phyloP scores from a whole-genome alignment of 2,797 vertebrate species.

The Sparidentex hasta region DNA sequence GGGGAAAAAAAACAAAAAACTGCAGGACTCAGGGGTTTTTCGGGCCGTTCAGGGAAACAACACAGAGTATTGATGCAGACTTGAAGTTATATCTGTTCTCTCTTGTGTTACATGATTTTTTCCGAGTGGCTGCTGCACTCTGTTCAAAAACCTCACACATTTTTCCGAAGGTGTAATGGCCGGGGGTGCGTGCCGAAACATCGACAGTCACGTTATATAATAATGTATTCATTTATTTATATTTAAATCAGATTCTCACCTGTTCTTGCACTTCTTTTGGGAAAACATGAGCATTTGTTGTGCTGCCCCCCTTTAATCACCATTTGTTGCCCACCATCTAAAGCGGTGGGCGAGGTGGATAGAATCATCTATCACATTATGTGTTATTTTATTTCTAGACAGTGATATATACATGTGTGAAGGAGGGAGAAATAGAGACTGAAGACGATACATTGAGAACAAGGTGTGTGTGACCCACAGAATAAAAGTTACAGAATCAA shows the following conservation, averaged over 20 bases:
- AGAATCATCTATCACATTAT: not conserved
- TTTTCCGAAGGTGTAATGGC: constrained; percentile 4
- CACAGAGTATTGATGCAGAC: constrained; percentile 27
- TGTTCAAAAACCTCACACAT: constrained; percentile 32
- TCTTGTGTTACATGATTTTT: constrained; percentile 29
- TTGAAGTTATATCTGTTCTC: constrained; percentile 51
- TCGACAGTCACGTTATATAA: constrained; percentile 6
- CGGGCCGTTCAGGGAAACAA: constrained; percentile 38
- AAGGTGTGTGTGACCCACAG: not conserved
- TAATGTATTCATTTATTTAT: not conserved
- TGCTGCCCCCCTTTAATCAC: not conserved
- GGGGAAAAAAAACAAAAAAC: not conserved
- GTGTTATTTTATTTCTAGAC: not conserved
- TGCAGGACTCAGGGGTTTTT: constrained; percentile 39
- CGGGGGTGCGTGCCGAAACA: constrained; percentile 8
- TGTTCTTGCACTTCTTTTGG: constrained; percentile 11
- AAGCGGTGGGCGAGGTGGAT: not conserved
- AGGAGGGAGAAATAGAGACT: not conserved
- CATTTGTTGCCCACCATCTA: not conserved
- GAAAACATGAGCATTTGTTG: not conserved
- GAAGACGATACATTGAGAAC: not conserved
- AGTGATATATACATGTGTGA: not conserved
- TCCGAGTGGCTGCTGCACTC: constrained; percentile 26
- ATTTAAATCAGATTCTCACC: not conserved
- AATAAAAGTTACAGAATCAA: constrained; percentile 3